phyloP scores from a whole-genome alignment of 2,888 invertebrate species.

The Rhyacophila evoluta region DNA sequence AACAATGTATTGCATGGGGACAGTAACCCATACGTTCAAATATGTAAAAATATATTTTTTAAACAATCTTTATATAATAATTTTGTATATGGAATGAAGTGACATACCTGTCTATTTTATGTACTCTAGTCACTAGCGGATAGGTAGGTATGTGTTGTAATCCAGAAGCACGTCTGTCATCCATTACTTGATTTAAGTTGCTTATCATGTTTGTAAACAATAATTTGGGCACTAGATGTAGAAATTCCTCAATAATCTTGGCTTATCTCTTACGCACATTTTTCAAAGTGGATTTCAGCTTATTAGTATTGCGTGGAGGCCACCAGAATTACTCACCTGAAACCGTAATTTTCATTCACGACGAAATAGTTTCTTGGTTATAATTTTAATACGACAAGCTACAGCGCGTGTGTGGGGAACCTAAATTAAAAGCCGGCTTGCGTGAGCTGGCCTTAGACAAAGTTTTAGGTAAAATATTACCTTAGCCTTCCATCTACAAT shows the following conservation, averaged over 20 bases:
- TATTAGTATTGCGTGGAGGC: not conserved
- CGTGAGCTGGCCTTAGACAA: slow-evolving; percentile 33
- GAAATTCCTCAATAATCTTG: slow-evolving; percentile 31
- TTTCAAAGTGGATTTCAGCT: not conserved
- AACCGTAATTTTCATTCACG: slow-evolving; percentile 26
- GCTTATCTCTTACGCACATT: slow-evolving; percentile 20
- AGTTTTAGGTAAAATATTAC: slow-evolving; percentile 40
- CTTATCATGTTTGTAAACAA: not conserved
- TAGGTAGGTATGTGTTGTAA: not conserved
- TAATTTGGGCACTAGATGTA: slow-evolving; percentile 26
- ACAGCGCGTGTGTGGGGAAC: slow-evolving; percentile 37
- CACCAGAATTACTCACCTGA: not conserved
- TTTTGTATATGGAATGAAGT: no score
- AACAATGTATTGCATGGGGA: no score
- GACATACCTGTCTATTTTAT: no score
- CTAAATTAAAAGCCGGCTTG: slow-evolving; percentile 35
- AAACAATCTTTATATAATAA: no score
- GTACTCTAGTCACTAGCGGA: no score
- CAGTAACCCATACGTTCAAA: no score
- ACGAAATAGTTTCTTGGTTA: slow-evolving; percentile 23
- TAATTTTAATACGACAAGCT: slow-evolving; percentile 28
- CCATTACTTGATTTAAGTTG: slow-evolving; percentile 1
- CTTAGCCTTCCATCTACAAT: slow-evolving; percentile 9
- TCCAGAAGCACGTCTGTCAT: not conserved
- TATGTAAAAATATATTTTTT: no score